phyloP scores from a whole-genome alignment of 2,888 invertebrate species.

The Tiliacea citrago region DNA sequence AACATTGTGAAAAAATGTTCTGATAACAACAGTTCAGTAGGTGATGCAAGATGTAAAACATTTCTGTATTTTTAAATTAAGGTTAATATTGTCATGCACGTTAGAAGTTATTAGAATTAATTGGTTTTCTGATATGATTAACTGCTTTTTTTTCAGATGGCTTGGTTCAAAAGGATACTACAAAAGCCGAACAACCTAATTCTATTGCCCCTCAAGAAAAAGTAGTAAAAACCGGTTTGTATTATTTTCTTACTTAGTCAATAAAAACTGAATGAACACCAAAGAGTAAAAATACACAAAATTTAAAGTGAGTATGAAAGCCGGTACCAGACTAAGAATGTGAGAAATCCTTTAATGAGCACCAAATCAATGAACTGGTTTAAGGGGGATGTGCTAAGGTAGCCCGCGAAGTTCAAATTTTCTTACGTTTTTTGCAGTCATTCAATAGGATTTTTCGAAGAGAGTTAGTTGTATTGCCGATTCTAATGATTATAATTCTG shows the following conservation, averaged over 20 bases:
- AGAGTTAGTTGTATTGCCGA: too few relatives aligned
- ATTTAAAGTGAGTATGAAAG: neutral
- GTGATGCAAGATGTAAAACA: slow-evolving; percentile 8
- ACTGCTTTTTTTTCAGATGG: slow-evolving; percentile 49
- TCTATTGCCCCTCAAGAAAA: slow-evolving; percentile 17
- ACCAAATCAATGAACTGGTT: neutral
- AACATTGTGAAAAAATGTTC: slow-evolving; percentile 11
- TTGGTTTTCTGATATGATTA: neutral
- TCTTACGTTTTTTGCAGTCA: too few relatives aligned
- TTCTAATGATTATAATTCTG: too few relatives aligned
- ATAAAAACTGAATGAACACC: neutral
- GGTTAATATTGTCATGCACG: slow-evolving; percentile 19
- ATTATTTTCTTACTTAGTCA: neutral
- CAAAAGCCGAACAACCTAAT: slow-evolving; percentile 8
- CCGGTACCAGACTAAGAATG: neutral
- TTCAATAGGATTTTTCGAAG: too few relatives aligned
- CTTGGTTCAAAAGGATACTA: slow-evolving; percentile 12
- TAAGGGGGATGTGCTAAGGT: too few relatives aligned
- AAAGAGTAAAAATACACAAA: neutral
- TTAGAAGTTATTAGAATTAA: slow-evolving; percentile 12
- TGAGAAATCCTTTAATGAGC: neutral
- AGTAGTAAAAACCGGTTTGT: slow-evolving; percentile 53
- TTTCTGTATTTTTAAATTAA: slow-evolving; percentile 11
- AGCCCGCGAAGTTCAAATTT: too few relatives aligned
- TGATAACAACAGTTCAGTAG: slow-evolving; percentile 14